A percentile compares a stretch with the other conserved stretches of the same genome.
Conservation (phyloP, 2,888 invertebrate species). For the Drosophila cognata region DNA sequence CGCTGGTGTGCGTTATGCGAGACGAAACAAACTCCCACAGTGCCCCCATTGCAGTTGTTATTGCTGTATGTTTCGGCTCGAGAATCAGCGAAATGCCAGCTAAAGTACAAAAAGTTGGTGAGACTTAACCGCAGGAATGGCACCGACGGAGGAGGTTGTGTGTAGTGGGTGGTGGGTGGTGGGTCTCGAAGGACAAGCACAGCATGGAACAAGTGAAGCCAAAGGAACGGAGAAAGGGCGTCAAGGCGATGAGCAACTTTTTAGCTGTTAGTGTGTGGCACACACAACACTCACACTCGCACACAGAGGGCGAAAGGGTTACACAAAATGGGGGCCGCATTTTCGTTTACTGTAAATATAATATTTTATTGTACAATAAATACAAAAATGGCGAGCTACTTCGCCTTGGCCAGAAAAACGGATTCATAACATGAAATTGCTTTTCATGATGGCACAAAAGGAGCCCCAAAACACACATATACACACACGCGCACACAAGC, state of each 20-base stretch:
- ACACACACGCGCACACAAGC: conserved; percentile 9
- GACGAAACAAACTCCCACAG: conserved; percentile 64
- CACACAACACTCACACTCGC: conserved; percentile 23
- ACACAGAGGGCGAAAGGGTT: conserved; percentile 21
- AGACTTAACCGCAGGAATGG: conserved; percentile 40
- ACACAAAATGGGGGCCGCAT: conserved; percentile 43
- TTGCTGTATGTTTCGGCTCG: conserved; percentile 46
- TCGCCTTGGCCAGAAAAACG: conserved; percentile 68
- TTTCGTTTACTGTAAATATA: conserved; percentile 76
- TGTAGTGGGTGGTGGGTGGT: background rate
- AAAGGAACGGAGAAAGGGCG: background rate
- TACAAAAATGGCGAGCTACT: conserved; percentile 65
- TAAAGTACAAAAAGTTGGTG: conserved; percentile 63
- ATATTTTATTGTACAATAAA: conserved; percentile 79
- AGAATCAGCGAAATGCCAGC: conserved; percentile 68
- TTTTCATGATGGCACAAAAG: conserved; percentile 71
- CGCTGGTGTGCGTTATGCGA: conserved; percentile 60
- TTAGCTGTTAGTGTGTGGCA: conserved; percentile 59
- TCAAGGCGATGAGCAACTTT: conserved; percentile 35
- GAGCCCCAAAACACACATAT: conserved; percentile 28
- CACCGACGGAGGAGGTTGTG: background rate
- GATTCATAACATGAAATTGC: conserved; percentile 79
- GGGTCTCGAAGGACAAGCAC: conserved; percentile 20
- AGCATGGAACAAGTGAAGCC: conserved; percentile 14
- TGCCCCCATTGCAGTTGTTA: conserved; percentile 33